Evolutionary conservation across 2,888 invertebrate genomes (phyloP).

Genomic region (Euplexia lucipara): DNA sequence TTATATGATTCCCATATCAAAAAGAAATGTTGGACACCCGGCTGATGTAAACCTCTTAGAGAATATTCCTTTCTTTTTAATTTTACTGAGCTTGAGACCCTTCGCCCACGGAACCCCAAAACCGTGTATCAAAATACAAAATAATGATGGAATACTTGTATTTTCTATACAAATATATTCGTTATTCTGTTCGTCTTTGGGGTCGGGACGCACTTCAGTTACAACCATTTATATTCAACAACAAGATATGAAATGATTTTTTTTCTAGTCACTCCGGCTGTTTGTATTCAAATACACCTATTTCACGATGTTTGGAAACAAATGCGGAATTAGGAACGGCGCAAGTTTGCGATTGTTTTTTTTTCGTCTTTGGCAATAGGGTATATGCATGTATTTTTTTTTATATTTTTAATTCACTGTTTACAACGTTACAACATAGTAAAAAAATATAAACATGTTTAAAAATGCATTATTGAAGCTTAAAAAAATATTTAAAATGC

Average conservation of each 20-base stretch:
- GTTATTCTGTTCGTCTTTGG: conserved; percentile 30
- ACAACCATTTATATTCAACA: conserved; percentile 58
- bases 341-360: conserved; percentile 14
- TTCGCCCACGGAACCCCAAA: conserved; percentile 18
- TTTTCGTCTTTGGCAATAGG: too few relatives aligned
- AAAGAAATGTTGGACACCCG: too few relatives aligned
- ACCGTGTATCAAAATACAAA: conserved; percentile 27
- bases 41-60: too few relatives aligned
- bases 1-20: too few relatives aligned
- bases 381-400: too few relatives aligned
- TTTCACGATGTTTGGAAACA: conserved; percentile 43
- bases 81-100: too few relatives aligned
- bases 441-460: too few relatives aligned
- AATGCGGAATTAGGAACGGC: conserved; percentile 13
- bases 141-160: conserved; percentile 46
- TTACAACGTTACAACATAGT: too few relatives aligned
- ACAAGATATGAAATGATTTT: conserved; percentile 63
- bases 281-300: conserved; percentile 61
- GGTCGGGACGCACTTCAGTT: conserved; percentile 41
- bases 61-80: too few relatives aligned
- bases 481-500: too few relatives aligned
- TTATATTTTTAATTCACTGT: too few relatives aligned
- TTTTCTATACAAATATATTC: conserved; percentile 33
- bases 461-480: too few relatives aligned
- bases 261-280: conserved; percentile 42